Evolutionary conservation across 2,113 vertebrate genomes (phyloP), one percentile per base, ranked within the genome.

Genomic region (Brachyhypopomus gauderio): DNA sequence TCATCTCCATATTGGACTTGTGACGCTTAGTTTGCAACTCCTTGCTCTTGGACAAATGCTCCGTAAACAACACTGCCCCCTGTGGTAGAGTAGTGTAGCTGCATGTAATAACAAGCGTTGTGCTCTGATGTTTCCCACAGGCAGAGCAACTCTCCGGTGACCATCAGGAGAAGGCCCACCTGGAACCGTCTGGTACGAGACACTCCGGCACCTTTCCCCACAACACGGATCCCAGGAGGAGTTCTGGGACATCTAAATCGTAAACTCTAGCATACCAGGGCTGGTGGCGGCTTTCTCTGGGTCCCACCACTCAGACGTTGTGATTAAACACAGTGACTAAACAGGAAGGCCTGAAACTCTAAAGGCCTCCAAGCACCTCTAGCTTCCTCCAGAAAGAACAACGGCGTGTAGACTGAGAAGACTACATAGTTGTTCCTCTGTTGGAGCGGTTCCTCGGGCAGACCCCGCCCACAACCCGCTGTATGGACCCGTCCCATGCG

Each of bases 71-170:
- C 34, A 25, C 52, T 67, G 77, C 36, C 58, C 22, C 71, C 27
- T 0, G 25, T 38, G 14, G 20, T 27, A 2, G 38, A 19, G 58
- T 12, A 27, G 36, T 59, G 27, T 52, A 34, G 45, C 55, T 73
- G 5, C n/a, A 9, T 64, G 11, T 30, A 63, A 64, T 52, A 12
- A 52, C 12, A 8, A 12, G 19, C 12, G 3, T 36, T 16, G 14
- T 52, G 19, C 77, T 22, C 20, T 72, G 64, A 55, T 25, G 83
- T 83, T 89, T 14, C 89, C 79, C 66, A 4, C 73, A 99, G 97
- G 87, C 96, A 95, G 20, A 94, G 95, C 80, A 95, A 92, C 86
- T 98, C 97, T 86, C 97, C 97, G 81, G 96, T 96, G 5, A 95
- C 96, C 6, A 95, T 98, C 79, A 92, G 97, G 85, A 95, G 97